Evolutionary conservation across 2,888 invertebrate genomes (phyloP), one percentile per base, ranked within the genome.

Genomic region (Diploptera punctata): DNA sequence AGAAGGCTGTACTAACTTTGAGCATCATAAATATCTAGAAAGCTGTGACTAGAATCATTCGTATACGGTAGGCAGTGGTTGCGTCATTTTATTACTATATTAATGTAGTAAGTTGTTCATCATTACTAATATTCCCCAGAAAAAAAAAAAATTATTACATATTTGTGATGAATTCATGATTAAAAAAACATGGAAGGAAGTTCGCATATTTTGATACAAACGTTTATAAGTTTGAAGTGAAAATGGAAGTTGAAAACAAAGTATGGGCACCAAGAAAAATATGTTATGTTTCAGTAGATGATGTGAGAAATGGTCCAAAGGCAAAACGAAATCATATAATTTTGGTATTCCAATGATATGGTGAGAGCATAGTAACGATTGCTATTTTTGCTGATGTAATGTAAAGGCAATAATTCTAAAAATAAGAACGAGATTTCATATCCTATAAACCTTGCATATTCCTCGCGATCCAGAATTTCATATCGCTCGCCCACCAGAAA

Each of bases 81-180:
- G n/a, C n/a, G n/a, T n/a, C n/a, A n/a, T n/a, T n/a, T n/a, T n/a
- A n/a, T n/a, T n/a, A n/a, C n/a, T n/a, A n/a, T n/a, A n/a, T n/a
- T n/a, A n/a, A n/a, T n/a, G n/a, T n/a, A n/a, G n/a, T n/a, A n/a
- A n/a, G n/a, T n/a, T n/a, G n/a, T n/a, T n/a, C n/a, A n/a, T n/a
- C n/a, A n/a, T n/a, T n/a, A n/a, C n/a, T n/a, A n/a, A n/a, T n/a
- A n/a, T n/a, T n/a, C n/a, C n/a, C n/a, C n/a, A n/a, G n/a, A n/a
- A n/a, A n/a, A n/a, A n/a, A n/a, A n/a, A n/a, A n/a, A n/a, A n/a
- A n/a, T n/a, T n/a, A n/a, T n/a, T n/a, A n/a, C 74, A 79, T 47
- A 85, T 80, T 77, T 85, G 85, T 74, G 84, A 85, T 1, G 85
- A 85, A 0, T 77, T 79, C 33, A 75, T 85, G 54, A 54, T 54